phyloP scores from a whole-genome alignment of 2,797 vertebrate genomes.

The Chiloscyllium punctatum region DNA sequence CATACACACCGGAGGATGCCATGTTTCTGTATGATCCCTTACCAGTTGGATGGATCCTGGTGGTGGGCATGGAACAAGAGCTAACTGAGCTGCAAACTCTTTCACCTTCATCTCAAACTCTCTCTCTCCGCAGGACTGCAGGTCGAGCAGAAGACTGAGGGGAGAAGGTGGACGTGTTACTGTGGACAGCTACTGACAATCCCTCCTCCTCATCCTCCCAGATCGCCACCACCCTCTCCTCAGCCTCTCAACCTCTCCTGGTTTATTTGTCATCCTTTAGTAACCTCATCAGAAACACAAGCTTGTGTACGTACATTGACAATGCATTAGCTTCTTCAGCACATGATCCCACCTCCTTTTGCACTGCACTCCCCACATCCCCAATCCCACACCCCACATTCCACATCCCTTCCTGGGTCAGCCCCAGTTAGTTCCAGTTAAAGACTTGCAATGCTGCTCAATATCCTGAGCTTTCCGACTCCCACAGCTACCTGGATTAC shows the following conservation, averaged over 20 bases:
- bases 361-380: background rate
- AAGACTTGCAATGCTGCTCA: background rate
- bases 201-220: background rate
- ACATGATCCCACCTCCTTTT: background rate
- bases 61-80: conserved; percentile 30
- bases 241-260: background rate
- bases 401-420: background rate
- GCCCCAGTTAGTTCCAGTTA: background rate
- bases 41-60: conserved; percentile 22
- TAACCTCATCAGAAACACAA: background rate
- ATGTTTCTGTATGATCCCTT: background rate
- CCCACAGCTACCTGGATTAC: no score
- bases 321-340: no score
- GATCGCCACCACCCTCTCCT: no score
- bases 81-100: conserved; percentile 26
- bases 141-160: conserved; percentile 31
- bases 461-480: no score
- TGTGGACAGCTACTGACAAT: background rate
- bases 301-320: background rate
- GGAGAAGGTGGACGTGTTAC: background rate
- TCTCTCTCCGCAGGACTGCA: background rate
- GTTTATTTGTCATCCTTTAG: background rate
- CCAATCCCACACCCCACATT: no score
- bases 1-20: background rate
- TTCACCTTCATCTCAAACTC: conserved; percentile 27